These are phyloP conservation scores for Aleiodes sp. DNA, from an alignment of 1,140 invertebrate genomes.

Conservation along the genomic window DNA sequence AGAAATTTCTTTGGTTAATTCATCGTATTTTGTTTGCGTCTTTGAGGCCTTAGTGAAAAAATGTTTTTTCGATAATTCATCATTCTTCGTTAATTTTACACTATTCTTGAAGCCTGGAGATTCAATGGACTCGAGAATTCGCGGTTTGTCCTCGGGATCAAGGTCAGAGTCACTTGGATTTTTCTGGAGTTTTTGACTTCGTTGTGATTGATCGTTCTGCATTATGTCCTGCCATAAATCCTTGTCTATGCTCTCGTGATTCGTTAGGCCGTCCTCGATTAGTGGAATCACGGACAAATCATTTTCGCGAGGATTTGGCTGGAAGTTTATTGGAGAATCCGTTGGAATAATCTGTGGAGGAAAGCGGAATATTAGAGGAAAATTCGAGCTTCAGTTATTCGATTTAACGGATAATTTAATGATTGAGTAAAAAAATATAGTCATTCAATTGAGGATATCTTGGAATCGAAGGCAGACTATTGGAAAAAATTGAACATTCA, in stretches of 20 bases:
- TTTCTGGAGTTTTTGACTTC: neutral
- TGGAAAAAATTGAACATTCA: too few species aligned
- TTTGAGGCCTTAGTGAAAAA: neutral
- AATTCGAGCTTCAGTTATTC: too few species aligned
- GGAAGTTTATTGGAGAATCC: neutral
- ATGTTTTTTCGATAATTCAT: neutral
- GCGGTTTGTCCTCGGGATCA: neutral
- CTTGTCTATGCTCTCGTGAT: neutral
- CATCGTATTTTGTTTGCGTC: neutral
- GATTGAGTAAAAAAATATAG: too few species aligned
- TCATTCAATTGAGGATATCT: too few species aligned
- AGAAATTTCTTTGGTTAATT: too few species aligned
- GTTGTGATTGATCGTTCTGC: neutral
- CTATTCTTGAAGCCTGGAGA: too few species aligned
- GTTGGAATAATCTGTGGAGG: too few species aligned
- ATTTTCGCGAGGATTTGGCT: neutral
- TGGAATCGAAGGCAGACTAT: too few species aligned
- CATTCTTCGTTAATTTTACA: neutral
- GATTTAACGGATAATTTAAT: too few species aligned
- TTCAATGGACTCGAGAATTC: neutral
- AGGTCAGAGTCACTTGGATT: too few species aligned
- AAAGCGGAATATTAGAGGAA: too few species aligned
- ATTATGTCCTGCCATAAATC: neutral
- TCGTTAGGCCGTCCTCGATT: neutral
- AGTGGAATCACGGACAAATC: constrained; percentile 17